phyloP scores from a whole-genome alignment of 2,888 invertebrate genomes.

The Phasia obesa region DNA sequence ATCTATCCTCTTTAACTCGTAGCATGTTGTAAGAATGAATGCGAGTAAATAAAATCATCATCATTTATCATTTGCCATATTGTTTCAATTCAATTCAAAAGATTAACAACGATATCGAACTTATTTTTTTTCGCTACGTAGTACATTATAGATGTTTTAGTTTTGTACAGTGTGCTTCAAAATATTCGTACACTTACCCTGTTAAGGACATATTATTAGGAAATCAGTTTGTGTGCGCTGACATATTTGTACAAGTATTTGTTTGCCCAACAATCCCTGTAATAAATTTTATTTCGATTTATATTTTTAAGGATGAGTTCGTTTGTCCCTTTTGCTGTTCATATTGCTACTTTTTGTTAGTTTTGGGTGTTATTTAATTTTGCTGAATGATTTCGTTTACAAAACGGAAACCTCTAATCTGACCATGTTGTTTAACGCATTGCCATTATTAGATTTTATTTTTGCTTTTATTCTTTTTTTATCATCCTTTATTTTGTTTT shows the following conservation, averaged over 20 bases:
- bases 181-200: neutral
- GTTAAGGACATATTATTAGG: neutral
- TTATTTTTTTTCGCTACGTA: conserved; percentile 78
- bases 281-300: conserved; percentile 59
- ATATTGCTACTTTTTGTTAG: conserved; percentile 7
- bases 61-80: conserved; percentile 82
- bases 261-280: conserved; percentile 71
- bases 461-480: neutral
- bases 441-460: conserved; percentile 39
- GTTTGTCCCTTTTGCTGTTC: conserved; percentile 51
- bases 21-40: conserved; percentile 41
- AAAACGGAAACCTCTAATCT: conserved; percentile 81
- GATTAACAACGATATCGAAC: conserved; percentile 79
- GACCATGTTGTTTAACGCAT: conserved; percentile 75
- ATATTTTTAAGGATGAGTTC: conserved; percentile 53
- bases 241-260: conserved; percentile 71
- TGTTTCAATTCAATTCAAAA: conserved; percentile 76
- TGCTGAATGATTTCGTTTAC: conserved; percentile 78
- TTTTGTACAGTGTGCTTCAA: conserved; percentile 23
- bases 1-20: conserved; percentile 25
- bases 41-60: conserved; percentile 74
- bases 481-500: conserved; percentile 70
- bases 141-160: conserved; percentile 39
- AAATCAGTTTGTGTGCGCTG: conserved; percentile 68
- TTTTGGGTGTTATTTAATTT: conserved; percentile 77